A percentile compares a stretch with the other conserved stretches of the same genome.
These are phyloP conservation scores for Platycheirus rosarum DNA, from an alignment of 2,888 invertebrate genomes.

Conservation along the genomic window DNA sequence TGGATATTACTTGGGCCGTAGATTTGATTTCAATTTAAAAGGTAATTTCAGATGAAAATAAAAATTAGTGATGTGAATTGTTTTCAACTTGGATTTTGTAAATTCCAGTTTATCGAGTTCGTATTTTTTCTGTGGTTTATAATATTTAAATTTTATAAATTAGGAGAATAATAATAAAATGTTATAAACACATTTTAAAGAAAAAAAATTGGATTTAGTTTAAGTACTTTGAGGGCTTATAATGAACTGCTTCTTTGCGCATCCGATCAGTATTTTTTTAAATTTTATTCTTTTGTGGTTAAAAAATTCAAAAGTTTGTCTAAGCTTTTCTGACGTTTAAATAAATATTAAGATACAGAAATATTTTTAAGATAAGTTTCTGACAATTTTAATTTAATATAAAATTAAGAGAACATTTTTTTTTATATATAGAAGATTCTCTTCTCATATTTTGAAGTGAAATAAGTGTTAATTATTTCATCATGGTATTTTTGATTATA, in stretches of 20 bases:
- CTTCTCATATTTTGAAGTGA: too few species aligned
- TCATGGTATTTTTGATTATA: too few species aligned
- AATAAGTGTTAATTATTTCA: too few species aligned
- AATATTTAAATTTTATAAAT: not conserved
- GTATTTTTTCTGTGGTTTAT: not conserved
- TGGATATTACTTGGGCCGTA: conserved; percentile 18
- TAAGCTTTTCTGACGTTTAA: too few species aligned
- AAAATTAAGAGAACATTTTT: too few species aligned
- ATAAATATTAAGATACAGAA: too few species aligned
- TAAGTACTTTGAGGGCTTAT: not conserved
- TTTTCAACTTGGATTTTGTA: not conserved
- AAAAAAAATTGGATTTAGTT: too few species aligned
- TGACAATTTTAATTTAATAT: too few species aligned
- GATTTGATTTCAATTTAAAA: conserved; percentile 18
- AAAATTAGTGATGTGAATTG: conserved; percentile 4
- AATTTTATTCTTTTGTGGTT: not conserved
- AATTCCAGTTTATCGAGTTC: conserved; percentile 19
- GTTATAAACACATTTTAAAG: too few species aligned
- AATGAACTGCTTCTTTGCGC: not conserved
- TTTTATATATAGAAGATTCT: too few species aligned
- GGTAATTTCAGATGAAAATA: not conserved
- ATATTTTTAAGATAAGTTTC: too few species aligned
- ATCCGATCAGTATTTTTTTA: conserved; percentile 2
- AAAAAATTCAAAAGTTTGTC: not conserved
- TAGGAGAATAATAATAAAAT: not conserved